A percentile compares a stretch with the other conserved stretches of the same genome.
phyloP scores from a whole-genome alignment of 2,888 invertebrate species.

The Ferrisia virgata region DNA sequence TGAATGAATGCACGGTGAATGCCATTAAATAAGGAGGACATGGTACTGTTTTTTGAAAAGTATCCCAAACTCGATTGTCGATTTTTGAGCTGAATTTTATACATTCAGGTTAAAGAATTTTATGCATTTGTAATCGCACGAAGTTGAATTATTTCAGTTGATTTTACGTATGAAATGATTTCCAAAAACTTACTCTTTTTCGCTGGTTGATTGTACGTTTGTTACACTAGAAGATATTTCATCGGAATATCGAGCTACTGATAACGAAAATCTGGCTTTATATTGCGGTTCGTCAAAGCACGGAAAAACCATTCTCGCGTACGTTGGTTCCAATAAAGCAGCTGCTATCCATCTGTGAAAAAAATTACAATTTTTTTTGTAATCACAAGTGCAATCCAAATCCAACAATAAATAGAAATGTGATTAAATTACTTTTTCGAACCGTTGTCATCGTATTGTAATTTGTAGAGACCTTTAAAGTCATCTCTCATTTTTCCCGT shows the following conservation, averaged over 20 bases:
- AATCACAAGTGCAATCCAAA: too few relatives aligned
- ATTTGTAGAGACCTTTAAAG: conserved; percentile 47
- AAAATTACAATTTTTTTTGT: too few relatives aligned
- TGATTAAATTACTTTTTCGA: conserved; percentile 21
- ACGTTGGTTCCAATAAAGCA: conserved; percentile 76
- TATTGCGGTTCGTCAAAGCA: conserved; percentile 83
- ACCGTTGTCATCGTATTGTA: conserved; percentile 24
- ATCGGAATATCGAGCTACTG: conserved; percentile 57
- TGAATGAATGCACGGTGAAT: conserved; percentile 77
- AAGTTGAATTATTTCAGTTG: too few relatives aligned
- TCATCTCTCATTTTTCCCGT: conserved; percentile 35
- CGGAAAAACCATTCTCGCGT: conserved; percentile 78
- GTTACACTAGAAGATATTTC: conserved; percentile 48
- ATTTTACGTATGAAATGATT: background rate
- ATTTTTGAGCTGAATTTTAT: background rate
- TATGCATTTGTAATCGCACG: too few relatives aligned
- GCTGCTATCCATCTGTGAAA: conserved; percentile 67
- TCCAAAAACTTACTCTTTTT: background rate
- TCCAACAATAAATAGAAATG: too few relatives aligned
- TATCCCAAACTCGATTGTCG: conserved; percentile 41
- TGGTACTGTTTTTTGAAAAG: conserved; percentile 48
- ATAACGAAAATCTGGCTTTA: conserved; percentile 72
- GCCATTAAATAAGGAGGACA: conserved; percentile 68
- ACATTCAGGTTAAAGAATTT: background rate
- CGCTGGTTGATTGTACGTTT: background rate